These are phyloP conservation scores for Dryoscopus gambensis DNA, from an alignment of 2,113 vertebrate species.

Conservation along the genomic window DNA sequence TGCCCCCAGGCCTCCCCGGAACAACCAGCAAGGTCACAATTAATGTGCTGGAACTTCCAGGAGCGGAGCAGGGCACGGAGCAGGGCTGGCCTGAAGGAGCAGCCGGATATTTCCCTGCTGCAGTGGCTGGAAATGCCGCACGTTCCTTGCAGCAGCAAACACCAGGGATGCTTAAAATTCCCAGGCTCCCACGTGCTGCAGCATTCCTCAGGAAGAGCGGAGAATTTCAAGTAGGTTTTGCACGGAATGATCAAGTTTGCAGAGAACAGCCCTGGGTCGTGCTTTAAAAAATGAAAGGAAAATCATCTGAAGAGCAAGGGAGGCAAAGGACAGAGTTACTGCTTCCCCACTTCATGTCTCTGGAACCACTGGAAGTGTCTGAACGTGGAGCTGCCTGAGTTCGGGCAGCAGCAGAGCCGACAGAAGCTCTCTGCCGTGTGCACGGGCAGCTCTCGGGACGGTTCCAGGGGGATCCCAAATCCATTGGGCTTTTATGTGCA, in stretches of 20 bases:
- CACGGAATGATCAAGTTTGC: not conserved
- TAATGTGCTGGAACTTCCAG: too few relatives aligned
- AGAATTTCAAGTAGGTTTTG: not conserved
- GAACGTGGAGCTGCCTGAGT: not conserved
- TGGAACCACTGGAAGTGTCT: not conserved
- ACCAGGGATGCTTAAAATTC: not conserved
- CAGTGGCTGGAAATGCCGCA: not conserved
- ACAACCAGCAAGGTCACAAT: too few relatives aligned
- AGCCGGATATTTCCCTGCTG: not conserved
- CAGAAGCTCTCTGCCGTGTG: accelerated
- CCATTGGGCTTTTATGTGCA: not conserved
- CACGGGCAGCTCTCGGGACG: not conserved
- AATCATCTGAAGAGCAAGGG: not conserved
- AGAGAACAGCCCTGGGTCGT: not conserved
- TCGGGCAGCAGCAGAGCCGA: not conserved
- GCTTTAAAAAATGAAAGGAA: not conserved
- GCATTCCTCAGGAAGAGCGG: not conserved
- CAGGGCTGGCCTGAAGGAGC: not conserved
- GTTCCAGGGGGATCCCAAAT: not conserved
- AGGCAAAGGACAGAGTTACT: not conserved
- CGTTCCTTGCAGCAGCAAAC: not conserved
- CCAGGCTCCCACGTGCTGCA: not conserved
- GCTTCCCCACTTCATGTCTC: not conserved
- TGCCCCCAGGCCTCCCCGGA: too few relatives aligned
- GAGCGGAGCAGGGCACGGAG: not conserved